Percentiles rank a stretch among this genome's conserved stretches.
These are phyloP conservation scores for Muntiacus reevesi DNA, from an alignment of 2,113 vertebrate species.

Conservation along the genomic window DNA sequence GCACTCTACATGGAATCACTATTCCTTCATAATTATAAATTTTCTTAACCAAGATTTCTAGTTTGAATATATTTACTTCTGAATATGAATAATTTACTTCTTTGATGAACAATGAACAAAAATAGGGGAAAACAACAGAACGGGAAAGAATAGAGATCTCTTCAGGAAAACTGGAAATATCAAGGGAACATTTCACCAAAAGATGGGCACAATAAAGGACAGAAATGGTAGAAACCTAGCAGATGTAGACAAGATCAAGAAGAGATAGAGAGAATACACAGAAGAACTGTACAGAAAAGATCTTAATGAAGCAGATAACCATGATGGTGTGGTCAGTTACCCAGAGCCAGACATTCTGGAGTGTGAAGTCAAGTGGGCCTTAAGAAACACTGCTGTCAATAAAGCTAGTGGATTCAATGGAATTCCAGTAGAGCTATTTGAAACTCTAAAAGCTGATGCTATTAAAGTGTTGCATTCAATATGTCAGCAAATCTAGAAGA, in stretches of 20 bases:
- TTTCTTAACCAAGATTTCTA: background rate
- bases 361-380: background rate
- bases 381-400: background rate
- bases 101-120: background rate
- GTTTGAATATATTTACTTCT: background rate
- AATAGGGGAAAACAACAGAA: background rate
- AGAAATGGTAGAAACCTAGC: background rate
- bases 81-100: background rate
- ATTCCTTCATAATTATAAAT: background rate
- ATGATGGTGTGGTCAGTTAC: background rate
- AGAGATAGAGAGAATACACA: background rate
- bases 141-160: background rate
- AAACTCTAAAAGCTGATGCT: background rate
- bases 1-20: background rate
- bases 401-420: background rate
- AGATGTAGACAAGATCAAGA: accelerated
- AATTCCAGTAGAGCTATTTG: background rate
- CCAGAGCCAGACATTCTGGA: background rate
- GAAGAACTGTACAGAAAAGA: background rate
- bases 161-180: background rate
- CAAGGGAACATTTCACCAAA: background rate
- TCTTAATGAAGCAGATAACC: background rate
- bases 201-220: background rate
- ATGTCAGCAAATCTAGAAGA: background rate
- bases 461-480: background rate